Conservation (phyloP, 2,888 invertebrate species). For the Drosophila subsilvestris region DNA sequence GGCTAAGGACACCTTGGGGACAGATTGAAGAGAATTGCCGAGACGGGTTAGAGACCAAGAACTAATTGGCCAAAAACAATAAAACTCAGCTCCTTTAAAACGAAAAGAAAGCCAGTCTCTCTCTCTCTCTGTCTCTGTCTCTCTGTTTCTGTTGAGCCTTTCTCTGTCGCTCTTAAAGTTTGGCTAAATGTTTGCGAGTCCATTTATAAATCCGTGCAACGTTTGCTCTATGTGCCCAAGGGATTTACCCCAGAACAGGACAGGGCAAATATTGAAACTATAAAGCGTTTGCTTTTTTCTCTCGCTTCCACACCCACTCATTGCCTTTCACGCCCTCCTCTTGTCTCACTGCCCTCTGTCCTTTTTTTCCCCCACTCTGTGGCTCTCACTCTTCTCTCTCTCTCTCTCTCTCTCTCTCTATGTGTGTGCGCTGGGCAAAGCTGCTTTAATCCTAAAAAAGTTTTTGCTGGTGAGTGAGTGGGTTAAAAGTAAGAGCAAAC, state of each 20-base stretch:
- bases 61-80: constrained; percentile 55
- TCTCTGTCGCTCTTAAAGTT: constrained; percentile 26
- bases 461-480: constrained; percentile 53
- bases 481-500: constrained; percentile 62
- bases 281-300: constrained; percentile 42
- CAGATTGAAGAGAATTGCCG: constrained; percentile 63
- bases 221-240: constrained; percentile 42
- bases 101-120: constrained; percentile 1
- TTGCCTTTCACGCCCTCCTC: constrained; percentile 10
- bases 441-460: constrained; percentile 64
- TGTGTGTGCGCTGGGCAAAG: constrained; percentile 36
- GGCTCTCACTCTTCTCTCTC: background rate
- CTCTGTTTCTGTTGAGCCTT: background rate
- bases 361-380: background rate
- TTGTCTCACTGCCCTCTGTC: background rate
- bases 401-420: background rate
- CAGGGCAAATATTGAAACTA: constrained; percentile 61
- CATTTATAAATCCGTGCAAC: constrained; percentile 53
- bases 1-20: constrained; percentile 66
- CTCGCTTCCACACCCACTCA: constrained; percentile 1
- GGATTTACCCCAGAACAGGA: constrained; percentile 50
- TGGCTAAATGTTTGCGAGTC: constrained; percentile 48
- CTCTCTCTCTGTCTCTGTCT: background rate
- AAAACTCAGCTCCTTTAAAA: constrained; percentile 36
- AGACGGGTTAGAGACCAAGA: constrained; percentile 42